Percentiles rank a stretch among this genome's conserved stretches.
Conservation (phyloP, 1,140 invertebrate genomes). For the Aphidius gifuensis region DNA sequence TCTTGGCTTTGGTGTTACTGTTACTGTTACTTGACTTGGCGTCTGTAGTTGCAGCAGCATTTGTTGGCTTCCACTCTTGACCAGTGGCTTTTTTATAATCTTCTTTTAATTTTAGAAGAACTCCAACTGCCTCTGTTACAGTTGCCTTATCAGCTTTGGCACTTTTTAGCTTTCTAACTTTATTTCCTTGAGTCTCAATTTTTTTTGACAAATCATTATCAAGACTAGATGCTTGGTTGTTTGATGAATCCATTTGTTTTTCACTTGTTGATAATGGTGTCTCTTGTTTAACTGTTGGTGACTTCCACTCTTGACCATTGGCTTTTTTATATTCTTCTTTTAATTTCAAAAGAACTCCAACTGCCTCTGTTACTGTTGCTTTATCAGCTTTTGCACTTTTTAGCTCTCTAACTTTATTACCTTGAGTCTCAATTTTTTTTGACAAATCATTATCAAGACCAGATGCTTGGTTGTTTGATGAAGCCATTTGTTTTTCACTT, state of each 20-base stretch:
- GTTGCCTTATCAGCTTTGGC: conserved; percentile 63
- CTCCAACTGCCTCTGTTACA: conserved; percentile 64
- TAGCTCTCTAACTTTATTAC: conserved; percentile 39
- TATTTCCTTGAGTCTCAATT: conserved; percentile 63
- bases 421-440: conserved; percentile 32
- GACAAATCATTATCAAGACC: conserved; percentile 21
- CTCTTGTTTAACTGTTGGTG: conserved; percentile 9
- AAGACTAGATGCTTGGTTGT: too few relatives aligned
- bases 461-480: neutral
- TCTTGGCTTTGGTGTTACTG: conserved; percentile 36
- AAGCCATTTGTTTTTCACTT: neutral
- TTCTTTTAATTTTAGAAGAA: conserved; percentile 64
- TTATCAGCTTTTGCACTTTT: conserved; percentile 55
- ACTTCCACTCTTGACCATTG: conserved; percentile 59
- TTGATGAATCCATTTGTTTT: neutral
- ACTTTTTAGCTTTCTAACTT: conserved; percentile 66
- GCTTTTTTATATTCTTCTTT: conserved; percentile 78
- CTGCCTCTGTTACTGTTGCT: conserved; percentile 32
- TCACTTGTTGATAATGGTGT: neutral
- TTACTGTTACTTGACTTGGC: conserved; percentile 23
- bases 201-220: too few relatives aligned
- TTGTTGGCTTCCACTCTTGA: conserved; percentile 3
- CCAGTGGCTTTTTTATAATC: conserved; percentile 36
- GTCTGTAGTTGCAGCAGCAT: neutral
- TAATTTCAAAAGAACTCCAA: conserved; percentile 62